Conservation (phyloP, 2,888 invertebrate species). For the Drosophila eohydei region DNA sequence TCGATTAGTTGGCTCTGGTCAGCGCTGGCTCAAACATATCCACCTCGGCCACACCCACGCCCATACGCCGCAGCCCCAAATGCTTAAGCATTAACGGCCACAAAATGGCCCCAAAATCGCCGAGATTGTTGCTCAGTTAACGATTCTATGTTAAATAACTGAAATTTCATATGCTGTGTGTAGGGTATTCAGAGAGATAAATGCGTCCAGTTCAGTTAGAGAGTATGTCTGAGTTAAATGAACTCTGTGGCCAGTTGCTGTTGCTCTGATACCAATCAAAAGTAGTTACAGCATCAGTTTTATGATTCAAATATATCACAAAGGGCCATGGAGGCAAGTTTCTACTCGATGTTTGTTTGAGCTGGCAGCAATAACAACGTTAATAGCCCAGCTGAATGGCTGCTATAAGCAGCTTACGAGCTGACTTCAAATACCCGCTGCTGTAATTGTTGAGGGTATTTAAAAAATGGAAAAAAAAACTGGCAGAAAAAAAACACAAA, state of each 20-base stretch:
- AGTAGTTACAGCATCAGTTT: neutral
- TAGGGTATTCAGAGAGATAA: conserved; percentile 1
- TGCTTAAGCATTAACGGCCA: conserved; percentile 4
- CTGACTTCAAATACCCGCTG: neutral
- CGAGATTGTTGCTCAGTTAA: conserved; percentile 6
- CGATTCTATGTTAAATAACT: conserved; percentile 11
- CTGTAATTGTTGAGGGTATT: conserved; percentile 18
- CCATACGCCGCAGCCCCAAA: conserved; percentile 8
- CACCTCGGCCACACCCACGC: conserved; percentile 14
- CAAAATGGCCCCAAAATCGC: conserved; percentile 12
- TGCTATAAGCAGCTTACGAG: conserved; percentile 4
- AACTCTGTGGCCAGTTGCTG: neutral
- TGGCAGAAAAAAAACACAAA: conserved; percentile 3
- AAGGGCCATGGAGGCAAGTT: neutral
- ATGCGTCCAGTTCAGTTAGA: neutral
- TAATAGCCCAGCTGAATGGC: neutral
- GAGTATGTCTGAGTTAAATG: neutral
- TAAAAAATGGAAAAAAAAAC: conserved; percentile 4
- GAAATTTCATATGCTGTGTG: conserved; percentile 6
- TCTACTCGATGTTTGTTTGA: neutral
- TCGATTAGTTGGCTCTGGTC: conserved; percentile 43
- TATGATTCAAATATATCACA: neutral
- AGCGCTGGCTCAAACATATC: conserved; percentile 24
- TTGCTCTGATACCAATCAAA: neutral
- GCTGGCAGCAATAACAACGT: neutral